Base-by-base conservation (phyloP, 2,113 vertebrate genomes). In the Empidonax traillii region DNA sequence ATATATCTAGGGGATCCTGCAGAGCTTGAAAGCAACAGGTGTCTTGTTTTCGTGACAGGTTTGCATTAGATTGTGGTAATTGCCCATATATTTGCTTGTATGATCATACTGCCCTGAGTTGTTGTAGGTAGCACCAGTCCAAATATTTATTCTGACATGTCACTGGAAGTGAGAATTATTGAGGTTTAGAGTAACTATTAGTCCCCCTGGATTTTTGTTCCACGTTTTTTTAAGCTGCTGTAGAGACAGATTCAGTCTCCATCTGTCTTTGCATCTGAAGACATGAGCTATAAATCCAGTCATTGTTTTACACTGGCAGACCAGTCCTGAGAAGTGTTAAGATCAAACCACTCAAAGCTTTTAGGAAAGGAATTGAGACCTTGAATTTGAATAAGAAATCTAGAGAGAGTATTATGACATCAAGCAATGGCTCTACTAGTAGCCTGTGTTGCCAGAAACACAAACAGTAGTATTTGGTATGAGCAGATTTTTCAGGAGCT, bases 41-140 rank as follows among this genome's bases (percentile, higher is more conserved):
- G 0, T 33, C 61, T 43, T 7, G 0, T 41, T 41, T 46, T 65
- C 37, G 84, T 14, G 52, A 28, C 5, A 14, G 6, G 2, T 52
- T 21, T 39, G 8, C 12, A 33, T 55, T 75, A 22, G 5, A 35
- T 16, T 8, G 31, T 23, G 11, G 6, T 37, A 77, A 27, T 28
- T 87, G 12, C 21, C 20, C 7, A 3, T 6, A 1, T 25, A n/a
- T 47, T 58, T 83, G 3, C 46, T 69, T 53, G 15, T 21, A 30
- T 39, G n/a, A 8, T 27, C 33, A 5, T 39, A 31, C 5, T 35
- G 33, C 8, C 37, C 10, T 2, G 3, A 61, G 17, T 24, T 62
- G 4, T 8, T 43, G 44, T 37, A 74, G 14, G 20, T 14, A 77
- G 14, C 18, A 51, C 8, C 33, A 39, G 24, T 51, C 27, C 53